Percentiles rank a stretch among this genome's conserved stretches.
These are phyloP conservation scores for Lonchura striata DNA, from an alignment of 2,113 vertebrate species.

Conservation along the genomic window DNA sequence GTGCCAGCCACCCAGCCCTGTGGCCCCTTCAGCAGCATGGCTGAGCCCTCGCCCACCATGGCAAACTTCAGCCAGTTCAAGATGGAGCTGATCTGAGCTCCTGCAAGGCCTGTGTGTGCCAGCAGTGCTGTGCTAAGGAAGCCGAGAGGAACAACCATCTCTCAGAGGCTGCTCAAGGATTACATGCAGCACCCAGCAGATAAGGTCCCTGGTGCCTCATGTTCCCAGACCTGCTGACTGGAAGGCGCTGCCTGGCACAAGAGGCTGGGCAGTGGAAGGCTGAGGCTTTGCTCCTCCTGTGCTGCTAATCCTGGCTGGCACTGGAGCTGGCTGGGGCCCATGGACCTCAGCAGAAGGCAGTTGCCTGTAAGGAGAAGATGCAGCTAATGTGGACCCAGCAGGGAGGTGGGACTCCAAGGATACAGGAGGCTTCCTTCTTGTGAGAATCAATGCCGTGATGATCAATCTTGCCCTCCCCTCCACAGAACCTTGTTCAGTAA, in stretches of 20 bases:
- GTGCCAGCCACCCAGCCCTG: not conserved
- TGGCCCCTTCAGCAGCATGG: not conserved
- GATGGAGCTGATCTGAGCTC: conserved; percentile 60
- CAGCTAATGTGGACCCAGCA: not conserved
- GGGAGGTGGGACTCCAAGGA: not conserved
- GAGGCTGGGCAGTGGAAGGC: not conserved
- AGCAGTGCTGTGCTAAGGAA: not conserved
- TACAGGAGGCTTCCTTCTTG: not conserved
- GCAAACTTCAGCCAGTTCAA: conserved; percentile 73
- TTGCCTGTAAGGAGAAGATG: not conserved
- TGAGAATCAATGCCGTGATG: not conserved
- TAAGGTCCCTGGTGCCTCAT: not conserved
- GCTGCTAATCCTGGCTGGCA: not conserved
- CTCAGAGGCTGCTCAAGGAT: not conserved
- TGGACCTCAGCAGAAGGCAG: not conserved
- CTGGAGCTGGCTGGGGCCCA: not conserved
- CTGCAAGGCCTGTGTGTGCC: accelerated
- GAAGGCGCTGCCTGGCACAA: not conserved
- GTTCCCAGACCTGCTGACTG: not conserved
- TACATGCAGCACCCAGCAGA: not conserved
- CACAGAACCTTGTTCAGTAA: not conserved
- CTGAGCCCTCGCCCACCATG: conserved; percentile 50
- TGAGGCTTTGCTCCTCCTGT: not conserved
- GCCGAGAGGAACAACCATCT: not conserved
- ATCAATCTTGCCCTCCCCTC: not conserved